A percentile compares a stretch with the other conserved stretches of the same genome.
phyloP scores from a whole-genome alignment of 2,797 vertebrate species.

The Tarsius wallacei region DNA sequence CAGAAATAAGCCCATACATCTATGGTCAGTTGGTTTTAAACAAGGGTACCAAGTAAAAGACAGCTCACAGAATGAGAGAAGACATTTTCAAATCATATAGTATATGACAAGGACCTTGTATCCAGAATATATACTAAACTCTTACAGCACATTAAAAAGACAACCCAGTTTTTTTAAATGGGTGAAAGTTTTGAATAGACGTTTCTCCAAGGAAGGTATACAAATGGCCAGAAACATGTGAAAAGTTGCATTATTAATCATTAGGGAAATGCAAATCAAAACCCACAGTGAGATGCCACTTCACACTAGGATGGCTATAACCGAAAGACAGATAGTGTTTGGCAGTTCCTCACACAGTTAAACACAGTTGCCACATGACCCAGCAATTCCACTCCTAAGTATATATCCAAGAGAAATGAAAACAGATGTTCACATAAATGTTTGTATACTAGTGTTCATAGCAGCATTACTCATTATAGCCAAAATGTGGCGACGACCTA shows the following conservation, averaged over 20 bases:
- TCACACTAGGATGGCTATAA: not conserved
- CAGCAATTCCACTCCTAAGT: not conserved
- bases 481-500: not conserved
- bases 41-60: not conserved
- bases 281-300: not conserved
- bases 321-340: not conserved
- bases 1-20: not conserved
- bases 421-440: not conserved
- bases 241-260: conserved; percentile 1
- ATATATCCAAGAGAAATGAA: conserved; percentile 6
- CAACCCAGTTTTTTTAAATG: not conserved
- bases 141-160: not conserved
- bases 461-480: not conserved
- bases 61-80: not conserved
- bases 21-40: not conserved
- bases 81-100: not conserved
- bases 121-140: conserved; percentile 2
- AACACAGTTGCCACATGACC: not conserved
- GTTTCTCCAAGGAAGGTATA: not conserved
- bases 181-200: not conserved
- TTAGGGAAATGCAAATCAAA: not conserved
- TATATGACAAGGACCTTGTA: not conserved
- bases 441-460: not conserved
- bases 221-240: not conserved
- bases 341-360: not conserved